Conservation (phyloP, 2,888 invertebrate species). For the Chalcosyrphus nemorum region DNA sequence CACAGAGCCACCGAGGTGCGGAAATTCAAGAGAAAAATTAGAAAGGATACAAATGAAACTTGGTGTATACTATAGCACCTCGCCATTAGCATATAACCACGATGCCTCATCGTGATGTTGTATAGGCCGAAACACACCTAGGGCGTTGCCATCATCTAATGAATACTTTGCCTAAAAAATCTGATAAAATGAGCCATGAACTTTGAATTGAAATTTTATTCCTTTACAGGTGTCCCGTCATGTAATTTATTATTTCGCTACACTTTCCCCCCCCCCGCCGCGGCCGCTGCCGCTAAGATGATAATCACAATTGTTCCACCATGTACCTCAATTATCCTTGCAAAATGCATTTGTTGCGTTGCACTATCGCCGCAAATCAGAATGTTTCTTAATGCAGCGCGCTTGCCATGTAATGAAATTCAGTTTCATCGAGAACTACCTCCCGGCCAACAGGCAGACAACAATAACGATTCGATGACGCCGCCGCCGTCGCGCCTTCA, state of each 20-base stretch:
- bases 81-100: too few relatives aligned
- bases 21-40: too few relatives aligned
- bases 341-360: conserved; percentile 59
- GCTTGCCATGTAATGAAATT: conserved; percentile 39
- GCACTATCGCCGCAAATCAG: conserved; percentile 54
- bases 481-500: background rate
- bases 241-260: conserved; percentile 14
- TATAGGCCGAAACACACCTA: too few relatives aligned
- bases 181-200: background rate
- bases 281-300: conserved; percentile 18
- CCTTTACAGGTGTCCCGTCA: background rate
- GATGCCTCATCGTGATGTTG: too few relatives aligned
- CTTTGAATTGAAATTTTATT: background rate
- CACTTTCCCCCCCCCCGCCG: background rate
- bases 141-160: too few relatives aligned
- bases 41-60: too few relatives aligned
- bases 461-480: conserved; percentile 31
- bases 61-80: too few relatives aligned
- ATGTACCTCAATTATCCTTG: conserved; percentile 66
- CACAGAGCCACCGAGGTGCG: too few relatives aligned
- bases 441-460: conserved; percentile 25
- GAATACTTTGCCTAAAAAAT: background rate
- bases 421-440: conserved; percentile 14
- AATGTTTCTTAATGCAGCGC: conserved; percentile 11
- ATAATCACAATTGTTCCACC: conserved; percentile 49